phyloP scores from a whole-genome alignment of 1,140 invertebrate species.

The Neuroterus valhalla region DNA sequence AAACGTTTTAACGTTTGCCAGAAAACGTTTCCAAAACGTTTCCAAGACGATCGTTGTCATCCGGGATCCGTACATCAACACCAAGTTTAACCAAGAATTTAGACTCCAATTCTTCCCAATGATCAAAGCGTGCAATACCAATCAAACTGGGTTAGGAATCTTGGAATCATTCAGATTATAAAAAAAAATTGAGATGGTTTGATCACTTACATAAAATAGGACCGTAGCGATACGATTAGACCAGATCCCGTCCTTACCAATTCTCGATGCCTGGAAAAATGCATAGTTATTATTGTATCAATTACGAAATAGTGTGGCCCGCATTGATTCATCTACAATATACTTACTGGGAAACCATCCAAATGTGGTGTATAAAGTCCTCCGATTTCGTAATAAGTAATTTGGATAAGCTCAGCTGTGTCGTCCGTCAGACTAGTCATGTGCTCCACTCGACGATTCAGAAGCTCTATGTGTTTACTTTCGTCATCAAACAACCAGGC shows the following conservation, averaged over 20 bases:
- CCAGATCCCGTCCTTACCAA: slow-evolving; percentile 89
- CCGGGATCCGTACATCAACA: no score
- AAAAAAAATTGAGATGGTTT: no score
- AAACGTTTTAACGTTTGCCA: no score
- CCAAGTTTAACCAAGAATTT: no score
- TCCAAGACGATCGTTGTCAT: no score
- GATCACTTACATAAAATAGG: slow-evolving; percentile 52
- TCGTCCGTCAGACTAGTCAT: slow-evolving; percentile 90
- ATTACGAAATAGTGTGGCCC: slow-evolving; percentile 45
- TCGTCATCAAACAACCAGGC: slow-evolving; percentile 94
- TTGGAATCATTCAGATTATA: no score
- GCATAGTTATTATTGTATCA: slow-evolving; percentile 39
- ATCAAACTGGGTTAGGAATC: no score
- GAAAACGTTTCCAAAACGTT: no score
- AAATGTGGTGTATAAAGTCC: slow-evolving; percentile 99
- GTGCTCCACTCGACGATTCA: slow-evolving; percentile 84
- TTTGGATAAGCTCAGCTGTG: slow-evolving; percentile 96
- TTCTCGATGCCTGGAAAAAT: slow-evolving; percentile 83
- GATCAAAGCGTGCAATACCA: no score
- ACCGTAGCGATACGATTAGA: slow-evolving; percentile 97
- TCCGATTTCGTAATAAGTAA: slow-evolving; percentile 98
- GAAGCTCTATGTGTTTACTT: slow-evolving; percentile 82
- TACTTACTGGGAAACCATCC: slow-evolving; percentile 91
- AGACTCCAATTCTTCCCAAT: no score
- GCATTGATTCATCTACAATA: slow-evolving; percentile 27